Evolutionary conservation across 1,140 invertebrate species (phyloP).

Genomic region (Listronotus oregonensis): DNA sequence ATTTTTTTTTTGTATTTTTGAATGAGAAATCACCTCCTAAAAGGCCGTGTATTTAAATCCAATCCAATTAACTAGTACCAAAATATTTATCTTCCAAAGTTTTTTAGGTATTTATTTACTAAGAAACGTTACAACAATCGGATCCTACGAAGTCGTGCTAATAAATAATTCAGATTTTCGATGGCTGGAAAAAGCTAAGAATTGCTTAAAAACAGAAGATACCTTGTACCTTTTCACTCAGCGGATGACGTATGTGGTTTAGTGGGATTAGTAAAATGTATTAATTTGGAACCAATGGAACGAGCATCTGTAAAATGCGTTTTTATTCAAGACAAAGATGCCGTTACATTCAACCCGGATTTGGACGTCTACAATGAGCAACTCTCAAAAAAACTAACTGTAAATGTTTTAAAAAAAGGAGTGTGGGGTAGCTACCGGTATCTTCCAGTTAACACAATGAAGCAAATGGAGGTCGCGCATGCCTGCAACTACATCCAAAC

Average conservation of each 20-base stretch:
- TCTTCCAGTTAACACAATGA: conserved; percentile 21
- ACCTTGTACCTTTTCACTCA: conserved; percentile 71
- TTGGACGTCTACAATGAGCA: conserved; percentile 66
- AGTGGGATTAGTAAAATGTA: conserved; percentile 85
- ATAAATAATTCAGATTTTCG: conserved; percentile 69
- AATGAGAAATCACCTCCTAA: no score
- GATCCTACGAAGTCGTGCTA: conserved; percentile 59
- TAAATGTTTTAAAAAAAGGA: conserved; percentile 68
- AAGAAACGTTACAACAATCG: conserved; percentile 1
- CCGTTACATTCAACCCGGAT: conserved; percentile 65
- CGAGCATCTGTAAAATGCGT: conserved; percentile 70
- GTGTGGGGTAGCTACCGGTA: conserved; percentile 67
- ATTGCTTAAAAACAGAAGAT: conserved; percentile 64
- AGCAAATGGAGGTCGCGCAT: conserved; percentile 50
- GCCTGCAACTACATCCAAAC: conserved; percentile 75
- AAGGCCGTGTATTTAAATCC: no score
- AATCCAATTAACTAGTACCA: no score
- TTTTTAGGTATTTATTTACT: conserved; percentile 1
- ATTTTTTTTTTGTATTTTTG: no score
- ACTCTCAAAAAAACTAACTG: conserved; percentile 65
- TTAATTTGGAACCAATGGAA: conserved; percentile 72
- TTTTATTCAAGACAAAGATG: conserved; percentile 67
- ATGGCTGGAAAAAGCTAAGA: conserved; percentile 83
- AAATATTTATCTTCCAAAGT: no score
- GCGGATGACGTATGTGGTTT: conserved; percentile 74